Evolutionary conservation across 2,888 invertebrate species (phyloP), one percentile per base, ranked within the genome.

Genomic region (Norana najaformis): DNA sequence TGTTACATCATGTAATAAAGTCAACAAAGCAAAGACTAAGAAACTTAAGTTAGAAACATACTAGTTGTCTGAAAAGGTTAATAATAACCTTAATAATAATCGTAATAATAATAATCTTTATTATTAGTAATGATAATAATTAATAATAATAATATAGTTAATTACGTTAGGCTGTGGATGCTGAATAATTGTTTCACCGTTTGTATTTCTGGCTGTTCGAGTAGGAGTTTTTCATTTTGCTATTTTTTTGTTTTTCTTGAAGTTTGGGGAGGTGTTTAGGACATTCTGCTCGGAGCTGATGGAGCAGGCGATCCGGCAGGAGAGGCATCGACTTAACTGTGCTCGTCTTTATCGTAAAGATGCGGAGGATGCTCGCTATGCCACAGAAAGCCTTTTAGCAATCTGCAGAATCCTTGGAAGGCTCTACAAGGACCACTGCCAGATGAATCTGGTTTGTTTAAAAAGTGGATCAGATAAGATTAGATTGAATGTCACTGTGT

Each of bases 301-400:
- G 69, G 30, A 8, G 69, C 69, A 69, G 69, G n/a, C 69, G 30
- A 69, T 69, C 0, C 69, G 69, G 8, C 69, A 69, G n/a, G 69
- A 69, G 69, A 69, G 69, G 69, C 69, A 69, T n/a, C 30, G 69
- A n/a, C 69, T 69, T 11, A 13, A 69, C 69, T 69, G 69, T n/a
- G 69, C 69, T 69, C 69, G 69, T n/a, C 69, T 69, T n/a, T 69
- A 69, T n/a, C 69, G n/a, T 69, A 69, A n/a, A 69, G 69, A 69
- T n/a, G n/a, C 69, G n/a, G 69, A 69, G 69, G 69, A 69, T 30
- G 69, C n/a, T 3, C 30, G 6, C 30, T 30, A 69, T 69, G 69
- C 69, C n/a, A n/a, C 69, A 11, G 69, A 69, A n/a, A 69, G 16
- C n/a, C 69, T 69, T n/a, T 8, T 69, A 11, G 14, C 69, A 30